A percentile compares a stretch with the other conserved stretches of the same genome.
These are phyloP conservation scores for Tinea pellionella DNA, from an alignment of 2,888 invertebrate species.

Conservation along the genomic window DNA sequence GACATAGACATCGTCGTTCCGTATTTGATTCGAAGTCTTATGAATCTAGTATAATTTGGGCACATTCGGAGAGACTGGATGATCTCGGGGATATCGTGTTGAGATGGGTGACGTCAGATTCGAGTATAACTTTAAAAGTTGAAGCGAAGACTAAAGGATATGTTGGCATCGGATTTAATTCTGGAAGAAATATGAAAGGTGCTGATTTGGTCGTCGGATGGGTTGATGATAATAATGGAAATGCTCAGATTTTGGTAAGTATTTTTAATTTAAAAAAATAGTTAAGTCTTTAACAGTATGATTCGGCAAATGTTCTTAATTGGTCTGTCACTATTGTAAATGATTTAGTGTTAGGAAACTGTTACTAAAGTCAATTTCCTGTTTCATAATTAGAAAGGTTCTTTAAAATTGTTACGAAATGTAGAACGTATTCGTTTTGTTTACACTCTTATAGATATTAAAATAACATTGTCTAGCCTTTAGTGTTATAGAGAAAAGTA, in stretches of 20 bases:
- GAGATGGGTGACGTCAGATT: constrained; percentile 80
- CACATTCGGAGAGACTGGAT: constrained; percentile 68
- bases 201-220: constrained; percentile 91
- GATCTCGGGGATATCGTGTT: constrained; percentile 66
- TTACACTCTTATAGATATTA: too few species aligned
- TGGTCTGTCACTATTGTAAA: too few species aligned
- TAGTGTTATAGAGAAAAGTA: too few species aligned
- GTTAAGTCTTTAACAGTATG: too few species aligned
- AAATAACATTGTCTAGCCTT: too few species aligned
- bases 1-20: constrained; percentile 43
- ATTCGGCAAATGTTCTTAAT: too few species aligned
- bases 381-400: too few species aligned
- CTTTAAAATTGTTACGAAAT: too few species aligned
- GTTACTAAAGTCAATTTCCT: too few species aligned
- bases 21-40: constrained; percentile 57
- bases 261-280: neutral
- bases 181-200: constrained; percentile 81
- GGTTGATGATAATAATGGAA: constrained; percentile 78
- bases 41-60: constrained; percentile 64
- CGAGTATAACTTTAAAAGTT: constrained; percentile 85
- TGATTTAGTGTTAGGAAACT: too few species aligned
- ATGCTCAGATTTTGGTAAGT: constrained; percentile 84
- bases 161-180: constrained; percentile 88
- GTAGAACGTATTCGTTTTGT: too few species aligned
- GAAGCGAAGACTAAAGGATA: constrained; percentile 88